These are phyloP conservation scores for Chionis minor DNA, from an alignment of 2,113 vertebrate species.

Conservation along the genomic window DNA sequence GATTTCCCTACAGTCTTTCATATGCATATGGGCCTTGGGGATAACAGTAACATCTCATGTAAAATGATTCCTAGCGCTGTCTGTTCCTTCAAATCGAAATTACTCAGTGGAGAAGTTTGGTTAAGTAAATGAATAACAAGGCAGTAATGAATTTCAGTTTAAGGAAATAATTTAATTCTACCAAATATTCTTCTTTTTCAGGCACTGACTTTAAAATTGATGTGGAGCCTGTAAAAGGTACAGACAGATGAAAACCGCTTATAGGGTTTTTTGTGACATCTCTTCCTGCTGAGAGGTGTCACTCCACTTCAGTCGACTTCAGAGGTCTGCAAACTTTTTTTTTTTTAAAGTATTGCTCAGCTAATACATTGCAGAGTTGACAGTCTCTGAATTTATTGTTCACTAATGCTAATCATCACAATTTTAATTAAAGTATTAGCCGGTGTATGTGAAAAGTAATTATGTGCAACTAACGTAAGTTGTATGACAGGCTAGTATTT, in stretches of 20 bases:
- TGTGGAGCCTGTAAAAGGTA: not conserved
- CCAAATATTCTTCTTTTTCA: not conserved
- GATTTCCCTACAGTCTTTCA: not conserved
- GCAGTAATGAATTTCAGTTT: not conserved
- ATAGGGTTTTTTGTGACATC: not conserved
- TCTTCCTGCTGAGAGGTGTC: not conserved
- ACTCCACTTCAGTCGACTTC: not conserved
- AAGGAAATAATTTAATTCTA: not conserved
- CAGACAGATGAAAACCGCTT: not conserved
- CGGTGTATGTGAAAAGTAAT: conserved; percentile 73
- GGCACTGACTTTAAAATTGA: not conserved
- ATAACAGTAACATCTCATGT: not conserved
- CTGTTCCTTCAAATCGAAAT: not conserved
- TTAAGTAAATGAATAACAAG: not conserved
- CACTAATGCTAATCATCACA: conserved; percentile 75
- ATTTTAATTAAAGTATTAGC: conserved; percentile 81
- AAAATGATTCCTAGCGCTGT: not conserved
- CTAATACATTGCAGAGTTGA: conserved; percentile 54
- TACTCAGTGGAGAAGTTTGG: not conserved
- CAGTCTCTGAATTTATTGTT: conserved; percentile 75
- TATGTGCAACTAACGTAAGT: conserved; percentile 69
- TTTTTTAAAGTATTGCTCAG: conserved; percentile 35
- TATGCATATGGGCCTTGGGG: not conserved
- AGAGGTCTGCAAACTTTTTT: not conserved
- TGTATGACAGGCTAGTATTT: conserved; percentile 66